A percentile compares a stretch with the other conserved stretches of the same genome.
phyloP scores from a whole-genome alignment of 2,113 vertebrate genomes.

The Rousettus leschenaultii region DNA sequence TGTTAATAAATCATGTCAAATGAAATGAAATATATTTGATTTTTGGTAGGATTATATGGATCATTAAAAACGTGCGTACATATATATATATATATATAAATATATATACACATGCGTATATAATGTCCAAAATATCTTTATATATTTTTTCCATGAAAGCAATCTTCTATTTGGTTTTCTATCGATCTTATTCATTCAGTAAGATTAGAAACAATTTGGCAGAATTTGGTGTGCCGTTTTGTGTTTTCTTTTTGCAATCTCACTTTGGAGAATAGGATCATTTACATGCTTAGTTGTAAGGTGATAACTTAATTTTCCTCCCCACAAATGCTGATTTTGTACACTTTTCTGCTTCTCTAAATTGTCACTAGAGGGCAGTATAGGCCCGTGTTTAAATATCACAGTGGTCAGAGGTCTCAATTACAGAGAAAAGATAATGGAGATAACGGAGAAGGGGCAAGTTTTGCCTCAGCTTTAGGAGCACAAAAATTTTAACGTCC shows the following conservation, averaged over 20 bases:
- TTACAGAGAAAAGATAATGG: not conserved
- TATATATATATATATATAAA: no score
- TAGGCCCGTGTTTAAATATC: not conserved
- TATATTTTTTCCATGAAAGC: not conserved
- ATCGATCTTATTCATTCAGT: not conserved
- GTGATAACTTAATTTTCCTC: not conserved
- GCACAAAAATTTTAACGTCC: not conserved
- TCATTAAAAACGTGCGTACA: not conserved
- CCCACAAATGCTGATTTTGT: not conserved
- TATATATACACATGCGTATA: fast-evolving
- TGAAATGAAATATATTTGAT: not conserved
- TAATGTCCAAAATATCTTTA: not conserved
- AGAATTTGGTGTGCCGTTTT: not conserved
- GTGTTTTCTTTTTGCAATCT: not conserved
- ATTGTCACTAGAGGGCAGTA: conserved; percentile 41
- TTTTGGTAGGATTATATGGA: not conserved
- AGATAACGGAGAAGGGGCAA: fast-evolving
- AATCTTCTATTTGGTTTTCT: not conserved
- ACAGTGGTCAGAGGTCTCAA: fast-evolving
- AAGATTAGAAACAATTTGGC: not conserved
- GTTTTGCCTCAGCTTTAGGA: not conserved
- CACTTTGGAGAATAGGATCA: not conserved
- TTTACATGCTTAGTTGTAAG: not conserved
- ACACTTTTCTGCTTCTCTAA: not conserved
- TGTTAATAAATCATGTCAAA: not conserved